Evolutionary conservation across 2,113 vertebrate species (phyloP), one percentile per base, ranked within the genome.

Genomic region (Carollia perspicillata): DNA sequence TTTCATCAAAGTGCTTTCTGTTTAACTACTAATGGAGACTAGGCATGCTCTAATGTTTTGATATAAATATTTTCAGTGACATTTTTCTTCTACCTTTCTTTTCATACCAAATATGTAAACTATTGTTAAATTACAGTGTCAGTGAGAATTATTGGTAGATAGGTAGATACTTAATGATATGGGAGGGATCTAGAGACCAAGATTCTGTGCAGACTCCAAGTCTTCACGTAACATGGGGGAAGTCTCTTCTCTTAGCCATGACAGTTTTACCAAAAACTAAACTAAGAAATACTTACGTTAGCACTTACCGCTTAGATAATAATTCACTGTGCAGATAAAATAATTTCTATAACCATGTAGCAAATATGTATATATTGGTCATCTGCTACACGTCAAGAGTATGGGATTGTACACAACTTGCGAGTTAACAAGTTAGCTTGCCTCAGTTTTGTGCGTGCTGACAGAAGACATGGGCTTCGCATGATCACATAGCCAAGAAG

Each of bases 61-160:
- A 83, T 85, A 86, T 84, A 79, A 94, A 90, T 81, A 78, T 85
- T 83, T 78, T 69, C 28, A 84, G 12, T 75, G 42, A 33, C n/a
- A 91, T 71, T 95, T 53, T 68, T 9, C 22, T 69, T 51, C 8
- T 22, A 33, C 28, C 13, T 90, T 93, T 90, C 17, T 86, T 7
- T 47, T 83, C 75, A 40, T 84, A 60, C 18, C 14, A 80, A 81
- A 30, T 18, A 66, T 33, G 53, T 13, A 86, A 80, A 40, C 88
- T 63, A 78, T 74, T 53, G 30, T 44, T 83, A 2, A 80, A 72
- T 89, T 81, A 58, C 0, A 83, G 10, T 79, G 28, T 30, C 75
- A 93, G 8, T 63, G 11, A 72, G 23, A 78, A 60, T 84, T 71
- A 33, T n/a, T 84, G 14, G 10, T 23, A 71, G 33, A 80, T 74